Evolutionary conservation across 2,888 invertebrate species (phyloP).

Genomic region (Agrochola lota): DNA sequence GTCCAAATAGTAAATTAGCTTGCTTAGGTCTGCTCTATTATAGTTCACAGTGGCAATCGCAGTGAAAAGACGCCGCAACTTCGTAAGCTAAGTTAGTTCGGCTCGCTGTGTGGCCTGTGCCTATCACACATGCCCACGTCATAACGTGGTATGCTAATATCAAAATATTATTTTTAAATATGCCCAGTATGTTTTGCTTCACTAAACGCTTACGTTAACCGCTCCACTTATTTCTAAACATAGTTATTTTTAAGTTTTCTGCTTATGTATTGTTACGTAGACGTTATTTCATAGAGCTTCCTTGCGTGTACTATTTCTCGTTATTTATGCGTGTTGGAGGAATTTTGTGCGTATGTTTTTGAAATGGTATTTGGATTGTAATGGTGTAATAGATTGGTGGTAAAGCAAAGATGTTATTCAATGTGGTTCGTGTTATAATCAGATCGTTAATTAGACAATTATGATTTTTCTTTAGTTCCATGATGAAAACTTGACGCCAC

Average conservation of each 20-base stretch:
- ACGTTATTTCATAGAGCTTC: slow-evolving; percentile 44
- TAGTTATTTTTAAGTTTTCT: slow-evolving; percentile 57
- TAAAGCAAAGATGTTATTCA: not conserved
- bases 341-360: slow-evolving; percentile 33
- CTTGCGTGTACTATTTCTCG: slow-evolving; percentile 45
- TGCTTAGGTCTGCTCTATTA: not conserved
- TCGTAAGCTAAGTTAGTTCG: not conserved
- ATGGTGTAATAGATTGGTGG: not conserved
- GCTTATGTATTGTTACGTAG: slow-evolving; percentile 38
- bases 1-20: not conserved
- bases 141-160: slow-evolving; percentile 29
- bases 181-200: slow-evolving; percentile 47
- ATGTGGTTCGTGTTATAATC: slow-evolving; percentile 5
- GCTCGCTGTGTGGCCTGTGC: not conserved
- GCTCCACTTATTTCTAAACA: slow-evolving; percentile 61
- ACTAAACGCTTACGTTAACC: slow-evolving; percentile 47
- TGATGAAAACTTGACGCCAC: not conserved
- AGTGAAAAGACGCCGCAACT: not conserved
- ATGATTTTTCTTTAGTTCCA: not conserved
- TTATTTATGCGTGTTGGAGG: slow-evolving; percentile 31
- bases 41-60: not conserved
- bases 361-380: slow-evolving; percentile 8
- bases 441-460: not conserved
- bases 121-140: slow-evolving; percentile 2
- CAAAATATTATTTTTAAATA: slow-evolving; percentile 57